These are phyloP conservation scores for Pimephales promelas DNA, from an alignment of 2,113 vertebrate species.

Conservation along the genomic window DNA sequence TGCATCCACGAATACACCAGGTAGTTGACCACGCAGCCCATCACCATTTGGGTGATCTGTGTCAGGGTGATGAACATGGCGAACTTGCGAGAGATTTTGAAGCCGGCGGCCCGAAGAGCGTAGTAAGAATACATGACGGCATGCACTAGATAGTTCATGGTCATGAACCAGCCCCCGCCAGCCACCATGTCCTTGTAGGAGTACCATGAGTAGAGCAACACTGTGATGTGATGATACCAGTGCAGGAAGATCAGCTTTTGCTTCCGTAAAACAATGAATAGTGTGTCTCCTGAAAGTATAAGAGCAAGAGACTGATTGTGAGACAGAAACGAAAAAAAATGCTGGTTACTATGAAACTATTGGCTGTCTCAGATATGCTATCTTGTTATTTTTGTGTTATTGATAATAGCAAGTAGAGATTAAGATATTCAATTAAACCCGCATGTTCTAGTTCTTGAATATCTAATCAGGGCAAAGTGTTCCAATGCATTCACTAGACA, in stretches of 20 bases:
- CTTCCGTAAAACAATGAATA: slow-evolving; percentile 98
- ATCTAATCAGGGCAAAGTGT: neutral
- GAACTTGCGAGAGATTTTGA: slow-evolving; percentile 93
- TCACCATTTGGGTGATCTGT: slow-evolving; percentile 98
- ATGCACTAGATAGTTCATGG: slow-evolving; percentile 98
- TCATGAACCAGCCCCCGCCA: slow-evolving; percentile 99
- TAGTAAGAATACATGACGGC: slow-evolving; percentile 99
- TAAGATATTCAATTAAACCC: neutral
- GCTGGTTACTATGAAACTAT: neutral
- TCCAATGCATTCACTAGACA: slow-evolving; percentile 6
- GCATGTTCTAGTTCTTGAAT: neutral
- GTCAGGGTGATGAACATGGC: slow-evolving; percentile 99
- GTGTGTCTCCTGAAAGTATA: slow-evolving; percentile 86
- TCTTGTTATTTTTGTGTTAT: too few relatives aligned
- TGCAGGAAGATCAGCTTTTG: slow-evolving; percentile 99
- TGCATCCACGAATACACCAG: slow-evolving; percentile 99
- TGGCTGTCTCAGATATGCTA: neutral
- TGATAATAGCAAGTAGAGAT: neutral
- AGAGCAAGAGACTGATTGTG: slow-evolving; percentile 1
- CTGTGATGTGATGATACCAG: slow-evolving; percentile 99
- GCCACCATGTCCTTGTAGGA: slow-evolving; percentile 99
- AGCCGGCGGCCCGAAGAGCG: slow-evolving; percentile 91
- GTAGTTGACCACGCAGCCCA: slow-evolving; percentile 96
- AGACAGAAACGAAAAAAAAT: neutral
- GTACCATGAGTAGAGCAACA: slow-evolving; percentile 99